Base-by-base conservation (phyloP, 2,888 invertebrate genomes). In the Macrophya annulata region DNA sequence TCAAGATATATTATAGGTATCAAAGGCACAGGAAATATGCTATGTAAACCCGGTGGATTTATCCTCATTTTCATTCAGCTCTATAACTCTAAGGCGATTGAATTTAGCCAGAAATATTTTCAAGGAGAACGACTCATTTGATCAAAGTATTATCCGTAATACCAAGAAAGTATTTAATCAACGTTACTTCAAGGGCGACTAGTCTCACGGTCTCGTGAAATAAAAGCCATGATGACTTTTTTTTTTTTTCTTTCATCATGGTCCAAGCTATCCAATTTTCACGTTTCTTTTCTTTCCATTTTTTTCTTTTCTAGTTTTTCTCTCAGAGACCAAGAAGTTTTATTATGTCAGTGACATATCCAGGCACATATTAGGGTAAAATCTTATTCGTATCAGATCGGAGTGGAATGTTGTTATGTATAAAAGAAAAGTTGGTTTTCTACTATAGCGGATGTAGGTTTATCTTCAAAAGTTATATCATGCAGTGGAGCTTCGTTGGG, bases 61-160 rank as follows among this genome's bases (percentile, higher is more conserved):
- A 77, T 77, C 51, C 17, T 55, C 51, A 77, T 77, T 37, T 77
- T 77, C 77, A 77, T 77, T 31, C 76, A 77, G 76, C 76, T 77
- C 17, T 31, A 74, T 31, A 74, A 77, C 51, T 77, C 48, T 37
- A 55, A 77, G 31, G 37, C 48, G 51, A 77, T 77, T 55, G 43
- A 77, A 37, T 77, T 51, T n/a, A 17, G 51, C 37, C 48, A n/a
- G 55, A 77, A 31, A 77, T 77, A 77, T 51, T 51, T 31, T 77
- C 76, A 51, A 77, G 31, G 37, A 77, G 51, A 51, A 31, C 37
- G 76, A 77, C 37, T 51, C 51, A 51, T 55, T 51, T 51, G 77
- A 55, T 55, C 17, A 55, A 51, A 51, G 77, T 77, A 77, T 51
- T 77, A 55, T 43, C 51, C 51, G 51, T 17, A 77, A 31, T 37